Conservation (phyloP, 2,113 vertebrate species). For the Pogonocichla stellata region DNA sequence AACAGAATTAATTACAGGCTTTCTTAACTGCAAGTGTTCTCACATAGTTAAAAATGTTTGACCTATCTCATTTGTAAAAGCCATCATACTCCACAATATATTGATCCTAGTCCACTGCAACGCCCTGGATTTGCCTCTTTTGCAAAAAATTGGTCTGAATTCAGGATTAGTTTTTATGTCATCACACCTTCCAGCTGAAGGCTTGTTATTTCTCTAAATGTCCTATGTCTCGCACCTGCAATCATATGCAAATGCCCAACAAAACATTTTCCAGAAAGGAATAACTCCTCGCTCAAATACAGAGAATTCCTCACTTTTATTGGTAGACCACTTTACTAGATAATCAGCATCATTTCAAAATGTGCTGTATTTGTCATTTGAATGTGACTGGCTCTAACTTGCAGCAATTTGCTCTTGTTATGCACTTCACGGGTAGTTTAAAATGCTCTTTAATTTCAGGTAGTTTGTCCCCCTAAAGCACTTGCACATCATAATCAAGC, state of each 20-base stretch:
- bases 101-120: not conserved
- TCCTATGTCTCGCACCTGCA: not conserved
- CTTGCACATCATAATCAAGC: not conserved
- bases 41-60: not conserved
- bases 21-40: not conserved
- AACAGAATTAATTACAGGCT: accelerated
- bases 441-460: not conserved
- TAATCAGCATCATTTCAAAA: not conserved
- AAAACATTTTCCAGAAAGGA: not conserved
- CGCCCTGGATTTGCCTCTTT: not conserved
- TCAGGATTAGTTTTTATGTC: not conserved
- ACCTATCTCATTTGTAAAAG: not conserved
- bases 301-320: not conserved
- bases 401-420: not conserved
- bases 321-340: not conserved
- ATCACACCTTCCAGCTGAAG: not conserved
- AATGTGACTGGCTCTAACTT: not conserved
- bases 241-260: not conserved
- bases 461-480: not conserved
- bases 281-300: not conserved
- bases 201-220: not conserved
- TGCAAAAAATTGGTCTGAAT: not conserved
- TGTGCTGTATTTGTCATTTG: not conserved
- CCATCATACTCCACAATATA: not conserved
- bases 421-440: not conserved